phyloP scores from a whole-genome alignment of 2,888 invertebrate genomes.

The Cremastinae sp. region DNA sequence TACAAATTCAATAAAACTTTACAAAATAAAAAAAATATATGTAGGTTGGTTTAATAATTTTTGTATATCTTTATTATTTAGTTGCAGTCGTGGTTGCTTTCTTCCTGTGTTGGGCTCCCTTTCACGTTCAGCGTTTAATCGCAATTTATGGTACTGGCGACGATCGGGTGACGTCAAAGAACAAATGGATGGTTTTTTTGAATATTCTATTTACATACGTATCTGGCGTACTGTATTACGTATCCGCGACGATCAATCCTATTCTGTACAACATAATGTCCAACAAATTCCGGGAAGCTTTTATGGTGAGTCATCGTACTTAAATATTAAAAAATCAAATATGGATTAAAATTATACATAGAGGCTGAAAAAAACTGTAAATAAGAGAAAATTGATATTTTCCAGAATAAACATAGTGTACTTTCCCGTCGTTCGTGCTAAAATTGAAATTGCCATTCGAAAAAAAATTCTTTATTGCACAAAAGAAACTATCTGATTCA shows the following conservation, averaged over 20 bases:
- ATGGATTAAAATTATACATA: no score
- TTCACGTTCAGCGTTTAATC: conserved; percentile 94
- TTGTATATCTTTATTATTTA: conserved; percentile 75
- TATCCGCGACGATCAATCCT: conserved; percentile 96
- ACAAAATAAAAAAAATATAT: no score
- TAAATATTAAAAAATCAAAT: not conserved
- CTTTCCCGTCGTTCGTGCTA: no score
- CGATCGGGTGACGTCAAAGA: conserved; percentile 72
- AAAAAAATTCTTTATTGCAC: no score
- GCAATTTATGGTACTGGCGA: conserved; percentile 85
- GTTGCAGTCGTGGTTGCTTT: conserved; percentile 95
- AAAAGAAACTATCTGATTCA: no score
- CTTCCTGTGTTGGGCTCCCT: conserved; percentile 95
- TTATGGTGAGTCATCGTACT: conserved; percentile 86
- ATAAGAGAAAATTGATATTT: no score
- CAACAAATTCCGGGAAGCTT: conserved; percentile 94
- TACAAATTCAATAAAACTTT: no score
- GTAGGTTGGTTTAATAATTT: no score
- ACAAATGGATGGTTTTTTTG: conserved; percentile 81
- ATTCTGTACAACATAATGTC: conserved; percentile 97
- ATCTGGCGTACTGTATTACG: conserved; percentile 94
- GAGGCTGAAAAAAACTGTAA: no score
- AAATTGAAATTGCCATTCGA: no score
- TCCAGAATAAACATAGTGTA: no score
- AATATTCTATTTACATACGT: conserved; percentile 89